Conservation (phyloP, 1,140 invertebrate species). For the Drosophila littoralis region DNA sequence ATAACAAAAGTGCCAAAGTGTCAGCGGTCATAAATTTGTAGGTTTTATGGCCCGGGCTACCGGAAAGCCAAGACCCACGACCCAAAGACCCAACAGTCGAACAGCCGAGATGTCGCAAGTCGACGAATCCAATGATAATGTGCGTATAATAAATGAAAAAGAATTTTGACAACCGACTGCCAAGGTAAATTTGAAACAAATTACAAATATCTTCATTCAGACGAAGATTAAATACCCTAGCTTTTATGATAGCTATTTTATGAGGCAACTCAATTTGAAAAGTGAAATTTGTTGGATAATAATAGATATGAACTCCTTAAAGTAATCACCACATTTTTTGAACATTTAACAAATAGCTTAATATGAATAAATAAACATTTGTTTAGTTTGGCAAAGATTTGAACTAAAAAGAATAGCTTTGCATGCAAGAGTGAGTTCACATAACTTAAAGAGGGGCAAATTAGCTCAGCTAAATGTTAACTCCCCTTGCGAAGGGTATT, state of each 20-base stretch:
- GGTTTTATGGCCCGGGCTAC: slow-evolving; percentile 72
- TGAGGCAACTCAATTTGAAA: too few species aligned
- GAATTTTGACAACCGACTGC: slow-evolving; percentile 67
- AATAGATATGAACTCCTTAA: too few species aligned
- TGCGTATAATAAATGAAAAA: slow-evolving; percentile 71
- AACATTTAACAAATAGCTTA: too few species aligned
- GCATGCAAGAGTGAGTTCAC: background rate
- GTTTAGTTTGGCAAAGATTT: too few species aligned
- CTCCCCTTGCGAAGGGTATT: background rate
- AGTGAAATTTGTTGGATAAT: too few species aligned
- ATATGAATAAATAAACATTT: too few species aligned
- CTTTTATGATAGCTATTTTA: too few species aligned
- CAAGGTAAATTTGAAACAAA: slow-evolving; percentile 54
- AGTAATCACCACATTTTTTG: too few species aligned
- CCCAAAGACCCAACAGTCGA: slow-evolving; percentile 19
- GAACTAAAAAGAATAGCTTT: too few species aligned
- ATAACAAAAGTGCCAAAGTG: slow-evolving; percentile 45
- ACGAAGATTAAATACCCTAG: slow-evolving; percentile 20
- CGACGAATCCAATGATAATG: slow-evolving; percentile 37
- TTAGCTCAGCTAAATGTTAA: slow-evolving; percentile 26
- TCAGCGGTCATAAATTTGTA: slow-evolving; percentile 66
- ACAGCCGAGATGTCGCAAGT: slow-evolving; percentile 34
- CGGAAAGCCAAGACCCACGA: slow-evolving; percentile 52
- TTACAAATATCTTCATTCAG: background rate
- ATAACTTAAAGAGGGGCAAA: slow-evolving; percentile 8